Base-by-base conservation (phyloP, 2,888 invertebrate genomes). In the Cheiracanthium punctorium region DNA sequence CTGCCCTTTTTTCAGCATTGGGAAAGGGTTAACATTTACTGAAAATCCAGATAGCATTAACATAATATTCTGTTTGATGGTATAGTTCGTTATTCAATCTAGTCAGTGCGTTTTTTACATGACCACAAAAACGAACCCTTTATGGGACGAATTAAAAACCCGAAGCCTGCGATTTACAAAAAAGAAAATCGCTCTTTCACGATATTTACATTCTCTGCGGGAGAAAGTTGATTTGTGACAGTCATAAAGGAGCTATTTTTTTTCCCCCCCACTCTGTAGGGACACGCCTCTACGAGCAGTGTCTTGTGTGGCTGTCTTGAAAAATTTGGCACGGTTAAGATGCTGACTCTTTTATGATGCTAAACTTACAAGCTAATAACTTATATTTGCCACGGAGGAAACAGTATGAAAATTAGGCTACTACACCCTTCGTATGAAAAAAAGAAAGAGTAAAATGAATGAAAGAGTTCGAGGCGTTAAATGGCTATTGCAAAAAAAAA, bases 181-280 rank as follows among this genome's bases (percentile, higher is more conserved):
- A 58, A 58, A 58, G 17, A 58, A 58, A 58, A 58, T 4, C 7
- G 10, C 17, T 24, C 17, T 58, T 58, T 24, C n/a, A 58, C 24
- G 0, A 24, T 17, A 12, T 24, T 37, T 24, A 58, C 58, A 24
- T 37, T 24, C 84, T 1, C 79, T 28, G 73, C 82, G 74, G 84
- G 84, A 79, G 69, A 48, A 41, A 28, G 32, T 41, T 74, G 84
- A 85, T 85, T 85, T 85, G 79, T 74, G 64, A 41, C 48, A 5
- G 32, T 70, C 84, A 73, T 85, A 85, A 79, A 79, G 74, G 64
- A 70, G 7, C 4, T 4, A 24, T 24, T 58, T 24, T 58, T 58
- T 58, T 24, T 58, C 12, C 24, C 4, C 20, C 24, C 2, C 24
- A 5, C 24, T 58, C 1, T 48, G n/a, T n/a, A n/a, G n/a, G n/a